Percentiles rank a stretch among this genome's conserved stretches.
Conservation (phyloP, 2,113 vertebrate species). For the Phaethornis superciliosus region DNA sequence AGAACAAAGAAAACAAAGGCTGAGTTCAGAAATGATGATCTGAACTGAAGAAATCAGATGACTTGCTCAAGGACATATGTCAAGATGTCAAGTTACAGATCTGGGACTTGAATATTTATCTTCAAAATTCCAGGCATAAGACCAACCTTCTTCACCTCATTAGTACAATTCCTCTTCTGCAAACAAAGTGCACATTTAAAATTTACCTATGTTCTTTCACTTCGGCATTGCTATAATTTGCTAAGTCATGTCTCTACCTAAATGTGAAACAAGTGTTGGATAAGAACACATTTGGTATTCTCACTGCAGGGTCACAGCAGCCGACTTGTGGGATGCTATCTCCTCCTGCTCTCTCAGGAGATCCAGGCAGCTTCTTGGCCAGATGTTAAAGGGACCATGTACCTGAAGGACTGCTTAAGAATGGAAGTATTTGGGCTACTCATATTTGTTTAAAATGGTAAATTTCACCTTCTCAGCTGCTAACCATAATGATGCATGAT, state of each 20-base stretch:
- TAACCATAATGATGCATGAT: fast-evolving
- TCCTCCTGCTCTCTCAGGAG: not conserved
- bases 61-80: not conserved
- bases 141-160: not conserved
- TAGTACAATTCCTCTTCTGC: not conserved
- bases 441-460: not conserved
- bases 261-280: not conserved
- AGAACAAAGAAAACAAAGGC: slow-evolving; percentile 13
- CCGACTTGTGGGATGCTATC: not conserved
- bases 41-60: not conserved
- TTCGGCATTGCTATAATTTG: fast-evolving
- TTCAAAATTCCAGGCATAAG: not conserved
- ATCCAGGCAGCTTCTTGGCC: not conserved
- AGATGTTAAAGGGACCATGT: not conserved
- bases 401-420: not conserved
- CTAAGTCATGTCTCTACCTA: not conserved
- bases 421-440: not conserved
- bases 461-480: not conserved
- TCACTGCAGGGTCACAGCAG: not conserved
- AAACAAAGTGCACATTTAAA: not conserved
- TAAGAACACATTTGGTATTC: not conserved
- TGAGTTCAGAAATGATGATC: not conserved
- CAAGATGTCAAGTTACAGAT: fast-evolving
- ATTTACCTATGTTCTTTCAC: not conserved
- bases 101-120: not conserved